Evolutionary conservation across 2,797 vertebrate genomes (phyloP).

Genomic region (Macropus fuliginosus): DNA sequence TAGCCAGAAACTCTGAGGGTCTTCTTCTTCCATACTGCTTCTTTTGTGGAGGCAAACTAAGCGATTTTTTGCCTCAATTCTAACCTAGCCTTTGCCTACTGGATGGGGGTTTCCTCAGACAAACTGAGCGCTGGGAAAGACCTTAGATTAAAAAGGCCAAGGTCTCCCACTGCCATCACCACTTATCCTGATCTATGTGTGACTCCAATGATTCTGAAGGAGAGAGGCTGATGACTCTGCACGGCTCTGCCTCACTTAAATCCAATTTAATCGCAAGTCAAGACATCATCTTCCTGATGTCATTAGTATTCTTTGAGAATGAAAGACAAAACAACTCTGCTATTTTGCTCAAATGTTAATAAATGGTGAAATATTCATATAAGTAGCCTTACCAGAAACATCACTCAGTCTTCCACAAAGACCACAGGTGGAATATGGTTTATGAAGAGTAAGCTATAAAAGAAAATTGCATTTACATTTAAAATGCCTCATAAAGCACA

Average conservation of each 20-base stretch:
- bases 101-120: neutral
- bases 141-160: neutral
- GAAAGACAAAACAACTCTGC: neutral
- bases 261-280: neutral
- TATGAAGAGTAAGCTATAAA: slow-evolving; percentile 76
- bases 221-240: neutral
- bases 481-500: slow-evolving; percentile 24
- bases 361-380: neutral
- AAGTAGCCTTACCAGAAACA: slow-evolving; percentile 63
- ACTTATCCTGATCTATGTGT: neutral
- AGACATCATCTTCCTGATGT: neutral
- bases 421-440: slow-evolving; percentile 75
- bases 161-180: no score
- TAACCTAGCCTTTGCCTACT: neutral
- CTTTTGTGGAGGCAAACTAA: neutral
- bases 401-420: slow-evolving; percentile 76
- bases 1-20: neutral
- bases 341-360: neutral
- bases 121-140: neutral
- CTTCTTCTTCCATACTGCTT: neutral
- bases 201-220: neutral
- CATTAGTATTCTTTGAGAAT: neutral
- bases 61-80: neutral
- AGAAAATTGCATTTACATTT: slow-evolving; percentile 49
- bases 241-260: neutral